Base-by-base conservation (phyloP, 2,888 invertebrate genomes). In the Amiota minor region DNA sequence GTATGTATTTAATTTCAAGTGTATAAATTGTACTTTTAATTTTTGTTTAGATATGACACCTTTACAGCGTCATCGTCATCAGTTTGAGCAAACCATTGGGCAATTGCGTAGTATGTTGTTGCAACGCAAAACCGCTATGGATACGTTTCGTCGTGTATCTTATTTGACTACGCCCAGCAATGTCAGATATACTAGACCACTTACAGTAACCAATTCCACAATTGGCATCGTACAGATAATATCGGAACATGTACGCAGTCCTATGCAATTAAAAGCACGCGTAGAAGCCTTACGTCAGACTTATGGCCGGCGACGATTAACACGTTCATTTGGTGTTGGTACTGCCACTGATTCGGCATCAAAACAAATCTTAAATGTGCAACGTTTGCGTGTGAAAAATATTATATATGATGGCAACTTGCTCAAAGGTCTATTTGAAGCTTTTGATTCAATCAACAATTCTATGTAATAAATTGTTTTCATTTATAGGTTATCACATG, bases 51-150 rank as follows among this genome's bases (percentile, higher is more conserved):
- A 86, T 73, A 74, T 87, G 12, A 80, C 78, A 53, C 76, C 76
- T 10, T 75, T 85, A n/a, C 85, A 83, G 23, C 78, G 78, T 71
- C 88, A 88, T 73, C 82, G 81, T 4, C 86, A 87, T 53, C 77
- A 83, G 11, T 88, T 89, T 53, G 88, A 89, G 77, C 74, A 80
- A 18, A 76, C 78, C 11, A 78, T 88, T 11, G 76, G 78, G 2
- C 78, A 62, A 2, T 69, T 88, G 20, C 83, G 89, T 3, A 84
- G 85, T 2, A 71, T 81, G 8, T 72, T 88, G 23, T 70, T 88
- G 16, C 80, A 81, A 2, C 87, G 82, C 61, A 85, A 82, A 56
- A 70, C 74, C 11, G 76, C 79, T 0, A 74, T 88, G 72, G 86
- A 83, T 62, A 74, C 74, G 14, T 76, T 89, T 47, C 83, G 79